Evolutionary conservation across 1,140 invertebrate species (phyloP).

Genomic region (Bombus affinis): DNA sequence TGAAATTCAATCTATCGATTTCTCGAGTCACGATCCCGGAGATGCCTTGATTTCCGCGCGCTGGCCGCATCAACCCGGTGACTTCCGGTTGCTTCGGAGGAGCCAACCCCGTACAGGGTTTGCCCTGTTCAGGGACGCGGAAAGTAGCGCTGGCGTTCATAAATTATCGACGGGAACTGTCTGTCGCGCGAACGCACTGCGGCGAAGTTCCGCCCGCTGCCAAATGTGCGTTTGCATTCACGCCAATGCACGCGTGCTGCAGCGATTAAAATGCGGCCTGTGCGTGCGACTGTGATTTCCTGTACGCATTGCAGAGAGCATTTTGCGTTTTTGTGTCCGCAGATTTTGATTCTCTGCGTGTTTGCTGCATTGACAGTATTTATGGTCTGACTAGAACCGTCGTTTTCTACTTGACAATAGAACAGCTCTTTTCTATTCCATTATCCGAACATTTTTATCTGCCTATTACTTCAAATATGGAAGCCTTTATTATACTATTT

Average conservation of each 20-base stretch:
- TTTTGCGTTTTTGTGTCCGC: neutral
- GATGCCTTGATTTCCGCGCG: slow-evolving; percentile 52
- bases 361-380: neutral
- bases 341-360: neutral
- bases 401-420: no score
- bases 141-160: slow-evolving; percentile 56
- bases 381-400: no score
- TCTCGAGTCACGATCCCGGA: slow-evolving; percentile 40
- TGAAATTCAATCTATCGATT: slow-evolving; percentile 30
- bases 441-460: no score
- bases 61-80: slow-evolving; percentile 32
- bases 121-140: slow-evolving; percentile 39
- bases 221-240: slow-evolving; percentile 66
- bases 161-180: slow-evolving; percentile 74
- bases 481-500: no score
- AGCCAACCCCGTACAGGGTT: slow-evolving; percentile 27
- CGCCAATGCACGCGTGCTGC: slow-evolving; percentile 19
- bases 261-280: neutral
- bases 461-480: no score
- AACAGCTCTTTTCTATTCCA: no score
- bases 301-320: neutral
- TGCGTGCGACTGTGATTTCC: neutral
- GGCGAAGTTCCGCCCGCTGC: slow-evolving; percentile 71
- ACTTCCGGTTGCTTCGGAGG: slow-evolving; percentile 29
- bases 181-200: slow-evolving; percentile 73